Base-by-base conservation (phyloP, 2,797 vertebrate genomes). In the Etheostoma perlongum region DNA sequence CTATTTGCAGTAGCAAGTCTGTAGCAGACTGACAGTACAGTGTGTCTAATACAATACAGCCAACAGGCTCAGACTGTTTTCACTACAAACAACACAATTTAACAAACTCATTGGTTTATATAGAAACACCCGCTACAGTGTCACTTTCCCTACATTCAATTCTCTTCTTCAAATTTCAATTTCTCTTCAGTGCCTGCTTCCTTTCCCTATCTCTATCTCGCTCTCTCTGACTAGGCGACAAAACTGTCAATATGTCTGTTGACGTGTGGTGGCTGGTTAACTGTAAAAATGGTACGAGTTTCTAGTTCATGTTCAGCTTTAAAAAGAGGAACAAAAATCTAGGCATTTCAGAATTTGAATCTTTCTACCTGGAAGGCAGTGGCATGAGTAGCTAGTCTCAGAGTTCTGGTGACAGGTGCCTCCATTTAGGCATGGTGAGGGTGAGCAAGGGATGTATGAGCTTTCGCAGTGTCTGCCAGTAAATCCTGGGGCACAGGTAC, bases 401-500 rank as follows among this genome's bases (percentile, higher is more conserved):
- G 94, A 92, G 5, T 86, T 97, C 36, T 90, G 96, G 46, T 96
- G 95, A 82, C 97, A 99, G 76, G 97, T 98, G 52, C 97, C 97
- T 73, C 97, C 97, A 0, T 98, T 98, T 33, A 95, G 89, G 77
- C 97, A 99, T 0, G 97, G 97, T 0, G 97, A 98, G 0, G 97
- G 97, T 0, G 94, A 94, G 54, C 97, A 99, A 0, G 97, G 97
- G 81, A 96, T 81, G 0, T 97, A 98, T 0, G 84, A 70, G 3
- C 93, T 97, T 83, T 98, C 96, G 9, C 97, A 99, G 73, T 93
- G 94, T 27, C 88, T 92, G 5, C 97, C 97, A 0, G 96, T 99
- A 76, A 95, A 98, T 18, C 95, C 95, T 0, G 93, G 79, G 4
- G 85, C 64, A 82, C 97, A 99, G 61, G 72, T 91, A 78, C 97